Conservation (phyloP, 2,888 invertebrate genomes). For the Ichneumon xanthorius region DNA sequence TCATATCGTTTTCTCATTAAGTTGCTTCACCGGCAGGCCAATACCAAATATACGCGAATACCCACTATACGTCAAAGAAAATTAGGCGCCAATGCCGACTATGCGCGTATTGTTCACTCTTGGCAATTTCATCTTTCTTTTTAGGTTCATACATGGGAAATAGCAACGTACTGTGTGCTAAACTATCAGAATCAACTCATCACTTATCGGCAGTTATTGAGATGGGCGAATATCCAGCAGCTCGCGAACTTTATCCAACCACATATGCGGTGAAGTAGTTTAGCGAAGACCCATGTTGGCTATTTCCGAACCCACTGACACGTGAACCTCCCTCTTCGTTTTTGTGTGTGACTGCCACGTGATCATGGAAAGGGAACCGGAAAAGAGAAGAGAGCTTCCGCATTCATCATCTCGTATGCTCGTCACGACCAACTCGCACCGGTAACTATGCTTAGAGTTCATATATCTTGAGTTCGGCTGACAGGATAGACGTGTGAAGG, state of each 20-base stretch:
- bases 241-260: background rate
- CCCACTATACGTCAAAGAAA: too few species aligned
- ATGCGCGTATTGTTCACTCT: background rate
- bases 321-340: slow-evolving; percentile 30
- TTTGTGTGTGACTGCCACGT: slow-evolving; percentile 2
- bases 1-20: too few species aligned
- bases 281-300: slow-evolving; percentile 8
- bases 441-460: slow-evolving; percentile 44
- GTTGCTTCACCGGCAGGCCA: too few species aligned
- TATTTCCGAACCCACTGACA: slow-evolving; percentile 26
- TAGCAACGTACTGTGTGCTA: background rate
- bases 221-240: slow-evolving; percentile 2
- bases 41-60: too few species aligned
- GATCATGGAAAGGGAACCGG: slow-evolving; percentile 9
- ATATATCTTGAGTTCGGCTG: slow-evolving; percentile 32
- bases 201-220: background rate
- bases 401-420: slow-evolving; percentile 68
- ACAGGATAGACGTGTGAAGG: slow-evolving; percentile 30
- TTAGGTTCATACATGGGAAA: background rate
- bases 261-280: slow-evolving; percentile 16
- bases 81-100: background rate
- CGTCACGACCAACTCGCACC: slow-evolving; percentile 57
- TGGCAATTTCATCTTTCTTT: background rate
- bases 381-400: slow-evolving; percentile 19
- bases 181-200: background rate